These are phyloP conservation scores for Masticophis lateralis DNA, from an alignment of 2,797 vertebrate species.

Conservation along the genomic window DNA sequence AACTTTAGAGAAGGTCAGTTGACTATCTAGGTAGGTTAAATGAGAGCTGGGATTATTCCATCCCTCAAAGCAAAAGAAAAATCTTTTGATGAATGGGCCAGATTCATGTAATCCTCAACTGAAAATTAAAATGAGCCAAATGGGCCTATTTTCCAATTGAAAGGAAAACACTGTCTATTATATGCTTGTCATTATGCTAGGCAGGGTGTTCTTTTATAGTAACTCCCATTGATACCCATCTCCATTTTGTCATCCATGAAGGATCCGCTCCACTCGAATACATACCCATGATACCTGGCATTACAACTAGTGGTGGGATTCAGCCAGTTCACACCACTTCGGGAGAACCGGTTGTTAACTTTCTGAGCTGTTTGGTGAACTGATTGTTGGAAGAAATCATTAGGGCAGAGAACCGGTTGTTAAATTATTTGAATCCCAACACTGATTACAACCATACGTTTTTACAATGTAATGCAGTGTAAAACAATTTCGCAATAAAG, in stretches of 20 bases:
- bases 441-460: not conserved
- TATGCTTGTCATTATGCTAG: not conserved
- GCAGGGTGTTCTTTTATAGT: not conserved
- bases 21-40: not conserved
- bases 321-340: too few species aligned
- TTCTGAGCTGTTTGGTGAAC: too few species aligned
- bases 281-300: not conserved
- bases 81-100: not conserved
- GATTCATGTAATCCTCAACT: not conserved
- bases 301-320: not conserved
- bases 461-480: not conserved
- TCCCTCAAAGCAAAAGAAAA: not conserved
- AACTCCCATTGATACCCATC: not conserved
- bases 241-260: not conserved
- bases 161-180: not conserved
- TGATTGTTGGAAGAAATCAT: too few species aligned
- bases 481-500: not conserved
- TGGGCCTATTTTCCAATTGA: not conserved
- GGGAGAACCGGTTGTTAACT: too few species aligned
- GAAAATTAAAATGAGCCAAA: not conserved
- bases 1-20: not conserved
- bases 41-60: not conserved
- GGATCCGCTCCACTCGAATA: not conserved
- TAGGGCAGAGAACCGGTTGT: too few species aligned
- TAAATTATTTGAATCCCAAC: too few species aligned